A percentile compares a stretch with the other conserved stretches of the same genome.
These are phyloP conservation scores for Lineus longissimus DNA, from an alignment of 1,140 invertebrate genomes.

Conservation along the genomic window DNA sequence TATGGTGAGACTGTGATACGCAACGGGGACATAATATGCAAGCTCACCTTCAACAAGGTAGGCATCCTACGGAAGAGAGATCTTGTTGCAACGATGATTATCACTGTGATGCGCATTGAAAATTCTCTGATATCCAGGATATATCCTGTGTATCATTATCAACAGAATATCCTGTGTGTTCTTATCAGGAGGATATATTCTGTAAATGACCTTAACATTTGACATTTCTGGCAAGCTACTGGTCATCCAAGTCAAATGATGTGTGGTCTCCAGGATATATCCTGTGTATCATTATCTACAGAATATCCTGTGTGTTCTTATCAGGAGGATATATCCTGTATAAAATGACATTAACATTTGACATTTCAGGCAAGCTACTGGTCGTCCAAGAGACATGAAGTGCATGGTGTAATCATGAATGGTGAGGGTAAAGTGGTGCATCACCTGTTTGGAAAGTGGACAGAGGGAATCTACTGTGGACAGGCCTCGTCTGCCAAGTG, in stretches of 20 bases:
- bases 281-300: neutral
- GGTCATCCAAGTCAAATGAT: slow-evolving; percentile 75
- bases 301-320: no score
- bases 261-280: slow-evolving; percentile 52
- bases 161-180: slow-evolving; percentile 8
- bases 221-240: slow-evolving; percentile 71
- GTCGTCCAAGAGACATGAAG: slow-evolving; percentile 74
- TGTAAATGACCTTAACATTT: no score
- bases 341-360: no score
- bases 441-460: slow-evolving; percentile 76
- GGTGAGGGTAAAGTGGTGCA: slow-evolving; percentile 61
- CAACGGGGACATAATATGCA: slow-evolving; percentile 65
- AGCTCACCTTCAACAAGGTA: slow-evolving; percentile 80
- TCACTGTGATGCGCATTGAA: no score
- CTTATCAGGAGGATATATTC: neutral
- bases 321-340: neutral
- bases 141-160: neutral
- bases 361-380: slow-evolving; percentile 72
- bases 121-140: slow-evolving; percentile 6
- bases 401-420: slow-evolving; percentile 66
- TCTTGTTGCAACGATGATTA: no score
- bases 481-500: slow-evolving; percentile 65
- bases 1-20: slow-evolving; percentile 77
- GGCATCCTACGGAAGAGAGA: no score
- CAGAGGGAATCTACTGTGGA: slow-evolving; percentile 73